These are phyloP conservation scores for Cantharis lateralis DNA, from an alignment of 2,888 invertebrate genomes.

Conservation along the genomic window DNA sequence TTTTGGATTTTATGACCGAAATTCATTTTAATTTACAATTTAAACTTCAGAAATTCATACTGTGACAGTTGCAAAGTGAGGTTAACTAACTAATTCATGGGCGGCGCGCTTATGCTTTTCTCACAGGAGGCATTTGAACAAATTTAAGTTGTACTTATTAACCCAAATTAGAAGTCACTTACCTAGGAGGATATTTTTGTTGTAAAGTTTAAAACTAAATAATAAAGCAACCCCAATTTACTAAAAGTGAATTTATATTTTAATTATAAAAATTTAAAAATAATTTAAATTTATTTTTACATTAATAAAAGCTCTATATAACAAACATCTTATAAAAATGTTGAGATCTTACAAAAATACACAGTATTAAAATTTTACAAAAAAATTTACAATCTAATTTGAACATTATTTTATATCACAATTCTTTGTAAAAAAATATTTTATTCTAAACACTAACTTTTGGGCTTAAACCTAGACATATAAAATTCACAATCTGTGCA, in stretches of 20 bases:
- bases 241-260: neutral
- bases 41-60: neutral
- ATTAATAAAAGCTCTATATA: neutral
- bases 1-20: neutral
- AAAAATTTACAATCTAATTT: constrained; percentile 18
- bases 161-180: neutral
- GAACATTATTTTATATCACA: constrained; percentile 36
- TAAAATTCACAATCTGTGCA: constrained; percentile 93
- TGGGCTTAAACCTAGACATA: constrained; percentile 80
- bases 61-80: neutral
- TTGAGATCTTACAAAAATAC: constrained; percentile 26
- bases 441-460: constrained; percentile 39
- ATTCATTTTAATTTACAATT: neutral
- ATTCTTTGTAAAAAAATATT: constrained; percentile 22
- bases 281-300: constrained; percentile 3
- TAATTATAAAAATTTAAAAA: neutral
- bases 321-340: constrained; percentile 15
- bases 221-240: neutral
- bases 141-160: neutral
- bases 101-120: neutral
- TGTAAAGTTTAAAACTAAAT: neutral
- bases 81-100: neutral
- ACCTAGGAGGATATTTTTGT: neutral
- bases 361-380: constrained; percentile 9
- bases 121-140: neutral